These are phyloP conservation scores for Rhimphoctona megacephalus DNA, from an alignment of 2,888 invertebrate species.

Conservation along the genomic window DNA sequence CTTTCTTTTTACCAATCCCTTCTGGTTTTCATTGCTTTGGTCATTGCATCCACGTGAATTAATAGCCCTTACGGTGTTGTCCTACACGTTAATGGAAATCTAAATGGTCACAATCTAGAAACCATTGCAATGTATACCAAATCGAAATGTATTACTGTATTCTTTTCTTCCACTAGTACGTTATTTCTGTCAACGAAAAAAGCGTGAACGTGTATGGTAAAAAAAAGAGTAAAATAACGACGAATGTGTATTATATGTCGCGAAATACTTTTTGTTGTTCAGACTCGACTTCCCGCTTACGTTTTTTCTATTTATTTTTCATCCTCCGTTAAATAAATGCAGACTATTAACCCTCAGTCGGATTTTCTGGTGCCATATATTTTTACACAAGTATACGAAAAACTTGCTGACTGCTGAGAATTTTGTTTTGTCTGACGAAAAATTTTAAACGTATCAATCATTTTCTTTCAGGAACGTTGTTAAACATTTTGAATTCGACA, in stretches of 20 bases:
- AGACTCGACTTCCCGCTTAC: background rate
- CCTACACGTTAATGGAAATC: constrained; percentile 71
- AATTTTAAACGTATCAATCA: too few relatives aligned
- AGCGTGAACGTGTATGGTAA: background rate
- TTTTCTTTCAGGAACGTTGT: background rate
- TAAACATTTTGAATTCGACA: background rate
- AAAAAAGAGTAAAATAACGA: constrained; percentile 3
- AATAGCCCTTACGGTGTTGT: constrained; percentile 68
- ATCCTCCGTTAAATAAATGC: background rate
- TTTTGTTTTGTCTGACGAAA: too few relatives aligned
- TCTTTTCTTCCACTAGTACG: constrained; percentile 15
- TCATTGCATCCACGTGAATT: constrained; percentile 68
- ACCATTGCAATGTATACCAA: constrained; percentile 20
- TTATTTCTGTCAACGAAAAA: constrained; percentile 40
- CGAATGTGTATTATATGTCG: background rate
- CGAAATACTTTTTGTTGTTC: background rate
- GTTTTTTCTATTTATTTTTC: background rate
- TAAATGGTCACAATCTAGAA: constrained; percentile 45
- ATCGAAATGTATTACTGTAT: constrained; percentile 40
- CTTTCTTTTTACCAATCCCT: constrained; percentile 8
- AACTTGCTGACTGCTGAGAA: background rate
- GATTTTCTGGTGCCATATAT: background rate
- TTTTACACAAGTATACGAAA: background rate
- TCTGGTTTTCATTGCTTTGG: constrained; percentile 47
- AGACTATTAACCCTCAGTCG: background rate